Conservation (phyloP, 1,140 invertebrate genomes). For the Paraescarpia echinospica region DNA sequence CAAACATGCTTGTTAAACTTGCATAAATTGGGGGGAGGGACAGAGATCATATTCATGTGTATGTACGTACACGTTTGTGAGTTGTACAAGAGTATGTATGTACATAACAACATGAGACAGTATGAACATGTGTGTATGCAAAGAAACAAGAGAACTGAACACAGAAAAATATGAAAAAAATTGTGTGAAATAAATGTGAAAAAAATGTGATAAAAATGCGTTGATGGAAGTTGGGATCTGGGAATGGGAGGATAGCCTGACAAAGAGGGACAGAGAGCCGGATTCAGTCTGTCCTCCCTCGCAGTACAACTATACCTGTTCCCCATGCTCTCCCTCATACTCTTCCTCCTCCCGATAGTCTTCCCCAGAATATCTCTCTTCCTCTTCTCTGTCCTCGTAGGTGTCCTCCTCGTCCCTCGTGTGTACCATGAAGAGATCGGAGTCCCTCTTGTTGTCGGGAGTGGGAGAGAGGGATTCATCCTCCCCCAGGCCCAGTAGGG, state of each 20-base stretch:
- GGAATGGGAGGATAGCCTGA: background rate
- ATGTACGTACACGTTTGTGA: background rate
- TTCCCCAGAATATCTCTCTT: background rate
- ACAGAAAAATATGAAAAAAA: background rate
- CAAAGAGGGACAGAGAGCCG: background rate
- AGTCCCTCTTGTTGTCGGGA: background rate
- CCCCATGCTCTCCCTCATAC: background rate
- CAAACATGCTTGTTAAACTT: background rate
- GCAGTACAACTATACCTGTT: background rate
- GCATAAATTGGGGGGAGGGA: background rate
- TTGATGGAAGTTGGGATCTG: background rate
- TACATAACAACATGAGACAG: background rate
- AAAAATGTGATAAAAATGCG: background rate
- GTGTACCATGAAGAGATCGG: background rate
- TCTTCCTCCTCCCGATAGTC: background rate
- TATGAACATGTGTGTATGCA: background rate
- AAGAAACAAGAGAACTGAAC: background rate
- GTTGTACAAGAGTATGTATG: background rate
- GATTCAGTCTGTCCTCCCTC: background rate
- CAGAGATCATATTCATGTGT: background rate
- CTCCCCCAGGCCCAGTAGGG: background rate
- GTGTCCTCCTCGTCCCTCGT: background rate
- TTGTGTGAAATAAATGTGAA: background rate
- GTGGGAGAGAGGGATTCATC: background rate
- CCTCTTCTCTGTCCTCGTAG: background rate